Conservation (phyloP, 2,113 vertebrate species). For the Acanthochromis polyacanthus region DNA sequence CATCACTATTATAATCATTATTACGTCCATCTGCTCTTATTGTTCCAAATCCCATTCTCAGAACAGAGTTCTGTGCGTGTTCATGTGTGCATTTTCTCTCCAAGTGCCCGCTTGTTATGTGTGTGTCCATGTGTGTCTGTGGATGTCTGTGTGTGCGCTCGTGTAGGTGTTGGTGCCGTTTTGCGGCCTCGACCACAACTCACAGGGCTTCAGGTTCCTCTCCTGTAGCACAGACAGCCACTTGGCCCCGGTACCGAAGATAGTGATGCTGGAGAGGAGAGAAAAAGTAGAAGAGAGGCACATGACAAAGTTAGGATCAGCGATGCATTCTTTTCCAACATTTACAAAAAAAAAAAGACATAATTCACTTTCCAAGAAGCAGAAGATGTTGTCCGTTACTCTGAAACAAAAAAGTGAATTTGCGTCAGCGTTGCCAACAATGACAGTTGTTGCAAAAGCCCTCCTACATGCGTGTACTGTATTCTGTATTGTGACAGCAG, state of each 20-base stretch:
- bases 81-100: background rate
- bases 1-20: constrained; percentile 54
- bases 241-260: constrained; percentile 96
- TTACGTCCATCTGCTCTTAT: constrained; percentile 59
- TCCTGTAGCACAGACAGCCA: constrained; percentile 96
- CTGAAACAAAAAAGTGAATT: background rate
- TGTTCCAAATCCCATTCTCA: constrained; percentile 26
- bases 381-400: constrained; percentile 1
- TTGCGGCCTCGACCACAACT: constrained; percentile 60
- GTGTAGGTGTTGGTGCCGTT: background rate
- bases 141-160: constrained; percentile 11
- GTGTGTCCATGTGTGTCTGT: constrained; percentile 39
- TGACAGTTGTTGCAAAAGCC: constrained; percentile 36
- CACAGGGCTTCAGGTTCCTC: constrained; percentile 92
- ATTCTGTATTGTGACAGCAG: constrained; percentile 56
- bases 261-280: constrained; percentile 89
- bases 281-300: constrained; percentile 2
- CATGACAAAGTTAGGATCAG: background rate
- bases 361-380: background rate
- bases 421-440: constrained; percentile 42
- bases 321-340: background rate
- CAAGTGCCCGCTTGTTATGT: constrained; percentile 28
- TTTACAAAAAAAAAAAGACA: background rate
- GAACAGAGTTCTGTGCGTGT: background rate
- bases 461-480: constrained; percentile 51